Evolutionary conservation across 2,888 invertebrate genomes (phyloP).

Genomic region (Pammene aurita): DNA sequence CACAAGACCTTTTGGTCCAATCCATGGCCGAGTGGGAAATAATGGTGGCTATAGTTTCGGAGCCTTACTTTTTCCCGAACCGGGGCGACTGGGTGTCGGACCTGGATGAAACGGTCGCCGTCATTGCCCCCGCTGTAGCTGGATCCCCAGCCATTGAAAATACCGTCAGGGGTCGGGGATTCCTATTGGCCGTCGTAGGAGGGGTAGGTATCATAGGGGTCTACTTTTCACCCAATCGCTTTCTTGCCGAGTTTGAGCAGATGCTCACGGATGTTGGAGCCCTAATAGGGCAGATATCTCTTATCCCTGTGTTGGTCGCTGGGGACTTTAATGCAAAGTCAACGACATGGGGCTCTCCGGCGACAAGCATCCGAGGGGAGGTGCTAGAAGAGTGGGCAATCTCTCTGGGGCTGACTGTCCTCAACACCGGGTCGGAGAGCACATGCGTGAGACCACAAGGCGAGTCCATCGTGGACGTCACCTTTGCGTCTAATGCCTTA

Average conservation of each 20-base stretch:
- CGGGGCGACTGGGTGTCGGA: neutral
- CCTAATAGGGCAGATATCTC: constrained; percentile 10
- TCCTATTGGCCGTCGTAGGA: constrained; percentile 28
- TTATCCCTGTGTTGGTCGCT: neutral
- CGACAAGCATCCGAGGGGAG: neutral
- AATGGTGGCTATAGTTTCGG: constrained; percentile 30
- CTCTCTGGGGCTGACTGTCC: neutral
- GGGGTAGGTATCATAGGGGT: constrained; percentile 36
- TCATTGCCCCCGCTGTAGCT: neutral
- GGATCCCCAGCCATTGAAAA: neutral
- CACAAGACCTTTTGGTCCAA: neutral
- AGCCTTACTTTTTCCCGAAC: constrained; percentile 14
- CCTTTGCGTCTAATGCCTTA: neutral
- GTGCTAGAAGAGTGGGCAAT: neutral
- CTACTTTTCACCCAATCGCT: constrained; percentile 46
- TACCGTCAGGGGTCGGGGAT: constrained; percentile 37
- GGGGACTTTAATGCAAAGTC: neutral
- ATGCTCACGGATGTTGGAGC: constrained; percentile 34
- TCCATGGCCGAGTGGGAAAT: constrained; percentile 35
- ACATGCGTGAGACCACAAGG: neutral
- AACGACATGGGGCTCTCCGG: neutral
- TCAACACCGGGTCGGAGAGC: constrained; percentile 1
- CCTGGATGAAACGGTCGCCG: neutral
- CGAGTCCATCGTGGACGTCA: neutral
- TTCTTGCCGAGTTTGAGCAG: constrained; percentile 44